Percentiles rank a stretch among this genome's conserved stretches.
phyloP scores from a whole-genome alignment of 2,888 invertebrate genomes.

The Tolmerus cingulatus region DNA sequence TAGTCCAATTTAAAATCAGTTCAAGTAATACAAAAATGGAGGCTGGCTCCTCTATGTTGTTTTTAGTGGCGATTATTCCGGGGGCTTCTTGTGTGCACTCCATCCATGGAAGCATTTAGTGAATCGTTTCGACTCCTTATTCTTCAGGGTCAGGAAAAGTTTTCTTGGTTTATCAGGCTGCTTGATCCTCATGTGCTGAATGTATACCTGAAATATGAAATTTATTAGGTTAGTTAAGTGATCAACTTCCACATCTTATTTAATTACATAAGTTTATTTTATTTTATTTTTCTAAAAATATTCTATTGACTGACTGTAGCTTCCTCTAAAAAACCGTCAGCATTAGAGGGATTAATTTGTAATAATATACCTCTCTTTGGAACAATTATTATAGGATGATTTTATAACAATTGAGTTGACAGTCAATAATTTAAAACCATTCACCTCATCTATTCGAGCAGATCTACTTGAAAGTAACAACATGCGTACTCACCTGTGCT shows the following conservation, averaged over 20 bases:
- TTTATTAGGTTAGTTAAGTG: neutral
- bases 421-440: too few species aligned
- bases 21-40: neutral
- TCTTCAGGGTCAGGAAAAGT: slow-evolving; percentile 92
- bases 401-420: too few species aligned
- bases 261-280: neutral
- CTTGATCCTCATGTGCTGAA: slow-evolving; percentile 95
- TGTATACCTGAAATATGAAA: slow-evolving; percentile 79
- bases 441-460: neutral
- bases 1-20: slow-evolving; percentile 21
- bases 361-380: too few species aligned
- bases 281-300: neutral
- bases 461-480: neutral
- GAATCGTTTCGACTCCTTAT: slow-evolving; percentile 94
- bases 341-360: too few species aligned
- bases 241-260: neutral
- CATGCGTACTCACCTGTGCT: slow-evolving; percentile 77
- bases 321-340: too few species aligned
- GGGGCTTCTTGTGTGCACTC: slow-evolving; percentile 79
- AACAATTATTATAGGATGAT: too few species aligned
- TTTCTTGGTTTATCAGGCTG: slow-evolving; percentile 91
- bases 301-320: too few species aligned
- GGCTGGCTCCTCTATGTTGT: neutral
- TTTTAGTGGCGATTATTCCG: slow-evolving; percentile 51
- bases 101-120: slow-evolving; percentile 99